phyloP scores from a whole-genome alignment of 2,113 vertebrate genomes.

The Phainopepla nitens region DNA sequence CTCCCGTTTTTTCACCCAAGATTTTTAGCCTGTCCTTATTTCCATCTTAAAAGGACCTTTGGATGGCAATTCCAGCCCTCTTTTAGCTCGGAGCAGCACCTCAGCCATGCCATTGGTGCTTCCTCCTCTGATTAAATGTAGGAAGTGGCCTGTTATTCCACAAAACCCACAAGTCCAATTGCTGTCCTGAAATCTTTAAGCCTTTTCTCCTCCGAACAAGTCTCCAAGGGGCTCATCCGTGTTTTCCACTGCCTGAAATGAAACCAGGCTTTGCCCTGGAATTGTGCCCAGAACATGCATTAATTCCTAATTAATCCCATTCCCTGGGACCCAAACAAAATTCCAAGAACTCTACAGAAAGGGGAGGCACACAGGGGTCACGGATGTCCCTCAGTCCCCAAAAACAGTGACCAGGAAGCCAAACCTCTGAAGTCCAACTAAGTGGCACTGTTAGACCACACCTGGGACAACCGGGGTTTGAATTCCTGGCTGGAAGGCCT shows the following conservation, averaged over 20 bases:
- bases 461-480: background rate
- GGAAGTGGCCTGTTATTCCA: background rate
- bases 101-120: background rate
- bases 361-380: background rate
- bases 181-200: background rate
- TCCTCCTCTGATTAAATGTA: background rate
- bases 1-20: fast-evolving
- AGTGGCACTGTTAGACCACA: background rate
- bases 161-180: background rate
- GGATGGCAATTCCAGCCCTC: background rate
- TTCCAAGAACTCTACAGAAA: background rate
- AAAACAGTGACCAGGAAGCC: background rate
- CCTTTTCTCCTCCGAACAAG: background rate
- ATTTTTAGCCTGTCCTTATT: background rate
- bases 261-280: background rate
- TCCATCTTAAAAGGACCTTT: background rate
- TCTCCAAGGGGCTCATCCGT: background rate
- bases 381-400: background rate
- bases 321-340: background rate
- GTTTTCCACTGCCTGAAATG: background rate
- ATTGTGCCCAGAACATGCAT: background rate
- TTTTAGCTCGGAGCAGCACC: background rate
- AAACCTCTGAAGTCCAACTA: background rate
- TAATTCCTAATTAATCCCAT: background rate
- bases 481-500: background rate